Evolutionary conservation across 2,888 invertebrate species (phyloP).

Genomic region (Noctua fimbriata): DNA sequence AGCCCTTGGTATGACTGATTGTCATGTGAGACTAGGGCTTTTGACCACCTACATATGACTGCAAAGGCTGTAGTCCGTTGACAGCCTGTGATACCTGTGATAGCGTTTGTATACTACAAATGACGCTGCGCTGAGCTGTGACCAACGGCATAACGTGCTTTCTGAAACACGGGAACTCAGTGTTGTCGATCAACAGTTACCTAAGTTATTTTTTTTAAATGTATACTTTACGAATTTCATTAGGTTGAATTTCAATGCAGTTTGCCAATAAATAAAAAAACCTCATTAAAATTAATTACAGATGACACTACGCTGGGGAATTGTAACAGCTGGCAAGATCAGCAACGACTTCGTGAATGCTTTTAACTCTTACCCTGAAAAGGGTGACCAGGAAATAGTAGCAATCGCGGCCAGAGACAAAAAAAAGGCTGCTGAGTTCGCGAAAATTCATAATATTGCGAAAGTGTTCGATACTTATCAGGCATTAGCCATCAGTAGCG

Average conservation of each 20-base stretch:
- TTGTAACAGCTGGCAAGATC: conserved; percentile 95
- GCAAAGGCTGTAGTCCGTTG: background rate
- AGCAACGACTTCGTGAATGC: conserved; percentile 95
- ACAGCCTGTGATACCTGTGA: too few relatives aligned
- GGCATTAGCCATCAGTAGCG: conserved; percentile 92
- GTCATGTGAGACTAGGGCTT: background rate
- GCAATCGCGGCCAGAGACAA: conserved; percentile 94
- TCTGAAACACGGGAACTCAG: background rate
- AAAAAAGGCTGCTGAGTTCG: conserved; percentile 93
- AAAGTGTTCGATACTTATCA: conserved; percentile 94
- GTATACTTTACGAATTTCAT: background rate
- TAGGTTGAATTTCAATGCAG: background rate
- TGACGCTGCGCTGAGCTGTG: background rate
- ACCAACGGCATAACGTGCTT: background rate
- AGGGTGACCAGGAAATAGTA: conserved; percentile 92
- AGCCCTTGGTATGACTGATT: background rate
- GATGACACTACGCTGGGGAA: conserved; percentile 94
- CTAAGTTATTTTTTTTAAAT: background rate
- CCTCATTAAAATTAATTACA: conserved; percentile 59
- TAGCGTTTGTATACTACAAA: background rate
- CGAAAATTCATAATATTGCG: conserved; percentile 92
- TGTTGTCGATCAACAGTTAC: background rate
- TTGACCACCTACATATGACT: background rate
- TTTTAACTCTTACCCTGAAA: conserved; percentile 91
- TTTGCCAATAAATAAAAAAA: background rate